These are phyloP conservation scores for Syritta pipiens DNA, from an alignment of 2,888 invertebrate species.

Conservation along the genomic window DNA sequence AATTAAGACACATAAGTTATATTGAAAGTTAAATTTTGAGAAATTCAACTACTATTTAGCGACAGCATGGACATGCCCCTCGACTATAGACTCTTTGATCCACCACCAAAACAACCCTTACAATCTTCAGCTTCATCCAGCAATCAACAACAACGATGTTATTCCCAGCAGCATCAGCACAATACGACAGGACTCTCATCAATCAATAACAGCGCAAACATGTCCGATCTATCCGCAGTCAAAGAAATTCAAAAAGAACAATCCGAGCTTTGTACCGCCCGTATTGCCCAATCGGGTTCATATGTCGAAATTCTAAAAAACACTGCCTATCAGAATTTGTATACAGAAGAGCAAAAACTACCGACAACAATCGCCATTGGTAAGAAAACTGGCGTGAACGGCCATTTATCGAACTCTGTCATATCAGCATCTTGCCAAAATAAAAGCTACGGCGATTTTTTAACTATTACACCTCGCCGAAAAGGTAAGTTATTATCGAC, in stretches of 20 bases:
- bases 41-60: constrained; percentile 40
- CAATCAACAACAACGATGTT: constrained; percentile 65
- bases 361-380: constrained; percentile 11
- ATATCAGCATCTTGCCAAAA: constrained; percentile 72
- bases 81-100: constrained; percentile 78
- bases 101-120: constrained; percentile 76
- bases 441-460: constrained; percentile 76
- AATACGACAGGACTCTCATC: constrained; percentile 72
- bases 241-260: constrained; percentile 74
- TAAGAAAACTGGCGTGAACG: constrained; percentile 30
- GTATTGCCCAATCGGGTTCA: constrained; percentile 76
- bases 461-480: constrained; percentile 75
- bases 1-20: no score
- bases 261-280: constrained; percentile 70
- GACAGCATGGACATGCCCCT: constrained; percentile 78
- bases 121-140: constrained; percentile 69
- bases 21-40: not conserved
- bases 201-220: constrained; percentile 75
- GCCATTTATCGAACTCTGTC: constrained; percentile 10
- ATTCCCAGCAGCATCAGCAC: constrained; percentile 71
- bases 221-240: constrained; percentile 74
- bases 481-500: constrained; percentile 72
- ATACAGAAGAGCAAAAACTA: constrained; percentile 30
- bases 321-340: constrained; percentile 45
- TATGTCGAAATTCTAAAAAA: constrained; percentile 77